Evolutionary conservation across 2,113 vertebrate genomes (phyloP).

Genomic region (Struthidea cinerea): DNA sequence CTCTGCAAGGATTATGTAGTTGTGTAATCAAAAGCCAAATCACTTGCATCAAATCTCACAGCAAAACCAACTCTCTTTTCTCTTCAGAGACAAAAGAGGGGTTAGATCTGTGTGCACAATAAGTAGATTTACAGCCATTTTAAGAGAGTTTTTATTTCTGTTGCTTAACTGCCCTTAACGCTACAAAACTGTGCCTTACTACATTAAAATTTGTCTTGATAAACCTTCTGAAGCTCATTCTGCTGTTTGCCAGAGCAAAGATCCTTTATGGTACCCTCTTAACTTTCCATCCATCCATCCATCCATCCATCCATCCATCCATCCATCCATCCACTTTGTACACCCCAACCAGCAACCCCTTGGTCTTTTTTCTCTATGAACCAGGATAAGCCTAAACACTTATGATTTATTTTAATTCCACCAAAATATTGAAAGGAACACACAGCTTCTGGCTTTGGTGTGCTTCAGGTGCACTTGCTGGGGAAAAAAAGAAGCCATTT

Average conservation of each 20-base stretch:
- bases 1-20: background rate
- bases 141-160: background rate
- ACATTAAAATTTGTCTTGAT: background rate
- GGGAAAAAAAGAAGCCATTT: background rate
- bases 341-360: accelerated
- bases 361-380: background rate
- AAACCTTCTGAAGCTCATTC: background rate
- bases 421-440: background rate
- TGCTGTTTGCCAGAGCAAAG: background rate
- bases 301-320: background rate
- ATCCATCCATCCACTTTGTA: background rate
- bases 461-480: accelerated
- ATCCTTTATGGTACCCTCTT: background rate
- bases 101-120: background rate
- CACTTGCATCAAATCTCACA: background rate
- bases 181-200: background rate
- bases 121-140: background rate
- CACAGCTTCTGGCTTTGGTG: background rate
- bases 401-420: background rate
- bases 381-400: background rate
- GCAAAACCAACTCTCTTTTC: background rate
- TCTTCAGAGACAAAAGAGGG: background rate
- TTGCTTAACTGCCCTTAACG: background rate
- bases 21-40: background rate
- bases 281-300: background rate